Evolutionary conservation across 2,113 vertebrate species (phyloP), one percentile per base, ranked within the genome.

Genomic region (Guaruba guarouba): DNA sequence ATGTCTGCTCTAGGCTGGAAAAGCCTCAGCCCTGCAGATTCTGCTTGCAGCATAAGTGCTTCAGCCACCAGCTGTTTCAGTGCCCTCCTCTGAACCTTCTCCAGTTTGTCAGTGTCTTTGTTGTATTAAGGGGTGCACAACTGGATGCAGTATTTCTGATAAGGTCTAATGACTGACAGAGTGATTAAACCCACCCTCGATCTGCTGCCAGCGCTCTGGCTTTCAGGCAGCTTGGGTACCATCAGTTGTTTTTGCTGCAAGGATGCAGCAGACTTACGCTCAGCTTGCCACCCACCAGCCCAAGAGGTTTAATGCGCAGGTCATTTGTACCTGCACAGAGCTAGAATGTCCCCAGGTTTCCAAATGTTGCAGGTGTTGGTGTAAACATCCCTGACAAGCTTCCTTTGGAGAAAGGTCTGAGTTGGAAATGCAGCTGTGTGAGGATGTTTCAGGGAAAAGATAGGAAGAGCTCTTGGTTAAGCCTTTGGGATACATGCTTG

Each of bases 261-360:
- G 33, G n/a, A 24, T 46, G 54, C 29, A 48, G 55, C 27, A 20
- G 10, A 37, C 16, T 66, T 67, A 9, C 7, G 37, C n/a, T 67
- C 1, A 1, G n/a, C 27, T 82, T 0, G 1, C n/a, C 44, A 57
- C n/a, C 71, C 28, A 35, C 31, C 8, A 31, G 17, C n/a, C 22
- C 25, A 22, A 10, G 1, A 43, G 17, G 5, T 71, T 86, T 68
- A 68, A 61, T 17, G 44, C 43, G 8, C 3, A 80, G 15, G 25
- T 75, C 0, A 2, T 29, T 73, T 61, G 23, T 73, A 37, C 31
- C 25, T 43, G 37, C 19, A 27, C 20, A 63, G 55, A 44, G 8
- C 14, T 49, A 44, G 35, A 63, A 66, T 12, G 24, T 22, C 10
- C 10, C 5, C 11, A 43, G 35, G 17, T 20, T 76, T 55, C 63